Evolutionary conservation across 2,113 vertebrate species (phyloP), one percentile per base, ranked within the genome.

Genomic region (Hyperopisus bebe): DNA sequence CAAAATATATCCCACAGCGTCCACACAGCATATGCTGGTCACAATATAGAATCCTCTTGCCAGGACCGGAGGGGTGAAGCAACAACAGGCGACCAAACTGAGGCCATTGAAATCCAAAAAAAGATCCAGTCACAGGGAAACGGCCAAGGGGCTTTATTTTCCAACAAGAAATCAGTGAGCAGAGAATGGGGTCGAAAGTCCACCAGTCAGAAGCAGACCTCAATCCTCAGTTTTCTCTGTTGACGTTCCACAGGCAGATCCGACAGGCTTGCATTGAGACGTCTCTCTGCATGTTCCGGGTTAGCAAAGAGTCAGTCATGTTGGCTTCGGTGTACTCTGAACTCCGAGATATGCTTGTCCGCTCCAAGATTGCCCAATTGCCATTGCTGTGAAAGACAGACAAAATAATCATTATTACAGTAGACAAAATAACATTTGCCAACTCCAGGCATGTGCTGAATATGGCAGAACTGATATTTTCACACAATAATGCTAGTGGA

Each of bases 251-350:
- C 87, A 90, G 90, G 92, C 88, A 90, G 84, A 48, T 91, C 88
- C 88, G 92, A 91, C 1, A 85, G 90, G 88, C 92, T 94, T 82
- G 92, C 91, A 92, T 94, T 95, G 90, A 95, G 92, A 70, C 91
- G 93, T 47, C 35, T 39, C 77, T 88, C 58, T 46, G 8, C 39
- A 92, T 92, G 94, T 93, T 94, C 94, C 62, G 94, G 92, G 91
- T 94, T 93, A 91, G 94, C 94, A 93, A 86, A 87, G 89, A 51
- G n/a, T 86, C 90, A 90, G 93, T 93, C 94, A 93, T 91, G 8
- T 90, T 86, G 87, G 91, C 90, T 91, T 90, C 90, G 58, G 83
- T 35, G 55, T 89, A 88, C 90, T 87, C 89, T 42, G 46, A 90
- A 88, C 94, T 93, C 94, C 94, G 95, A 91, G 89, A 92, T 47